phyloP scores from a whole-genome alignment of 92 coral and sea anemone genomes.

The Chrysogorgia sp. region DNA sequence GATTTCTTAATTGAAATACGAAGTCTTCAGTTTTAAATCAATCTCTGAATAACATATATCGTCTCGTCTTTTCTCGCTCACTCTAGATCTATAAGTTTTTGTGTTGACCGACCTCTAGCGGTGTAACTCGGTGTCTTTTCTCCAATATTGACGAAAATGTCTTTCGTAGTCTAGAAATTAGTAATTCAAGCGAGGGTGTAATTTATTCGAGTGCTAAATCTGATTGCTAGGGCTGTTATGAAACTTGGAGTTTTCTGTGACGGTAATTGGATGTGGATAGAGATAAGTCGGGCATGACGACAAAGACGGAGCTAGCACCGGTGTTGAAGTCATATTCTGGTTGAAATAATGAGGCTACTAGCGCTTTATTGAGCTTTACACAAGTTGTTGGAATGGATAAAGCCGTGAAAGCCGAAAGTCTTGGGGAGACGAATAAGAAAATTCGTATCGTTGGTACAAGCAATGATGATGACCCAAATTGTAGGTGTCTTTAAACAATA shows the following conservation, averaged over 20 bases:
- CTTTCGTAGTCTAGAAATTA: no score
- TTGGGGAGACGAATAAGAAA: neutral
- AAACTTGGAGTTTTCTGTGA: no score
- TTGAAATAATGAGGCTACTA: neutral
- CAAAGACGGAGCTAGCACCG: neutral
- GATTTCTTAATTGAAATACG: neutral
- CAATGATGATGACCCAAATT: constrained; percentile 29
- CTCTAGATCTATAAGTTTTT: neutral
- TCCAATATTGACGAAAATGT: no score
- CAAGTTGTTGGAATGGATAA: neutral
- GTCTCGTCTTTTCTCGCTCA: no score
- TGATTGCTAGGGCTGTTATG: no score
- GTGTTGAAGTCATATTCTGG: neutral
- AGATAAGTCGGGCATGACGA: no score
- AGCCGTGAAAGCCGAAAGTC: neutral
- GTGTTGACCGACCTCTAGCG: neutral
- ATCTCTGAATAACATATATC: neutral
- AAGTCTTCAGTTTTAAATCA: neutral
- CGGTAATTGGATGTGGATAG: no score
- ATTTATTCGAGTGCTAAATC: neutral
- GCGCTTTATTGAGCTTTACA: neutral
- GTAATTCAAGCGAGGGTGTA: constrained; percentile 4
- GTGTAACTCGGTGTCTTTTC: neutral
- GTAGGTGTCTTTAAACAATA: constrained; percentile 10
- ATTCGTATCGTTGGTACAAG: neutral